phyloP scores from a whole-genome alignment of 1,140 invertebrate genomes.

The Zaprionus gabonicus region DNA sequence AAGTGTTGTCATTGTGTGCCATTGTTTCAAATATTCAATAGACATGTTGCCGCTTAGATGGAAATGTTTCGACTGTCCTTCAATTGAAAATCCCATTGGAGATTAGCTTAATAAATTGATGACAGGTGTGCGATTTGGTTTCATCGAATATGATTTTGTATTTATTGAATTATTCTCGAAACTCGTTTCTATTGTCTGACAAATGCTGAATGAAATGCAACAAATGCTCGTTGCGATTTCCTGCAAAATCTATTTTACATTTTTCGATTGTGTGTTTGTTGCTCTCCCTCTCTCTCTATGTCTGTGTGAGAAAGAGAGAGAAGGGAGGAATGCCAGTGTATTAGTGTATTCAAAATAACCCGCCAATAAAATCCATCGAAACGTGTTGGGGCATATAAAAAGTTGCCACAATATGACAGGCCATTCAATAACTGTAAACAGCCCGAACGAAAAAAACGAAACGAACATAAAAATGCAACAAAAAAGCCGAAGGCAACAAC shows the following conservation, averaged over 20 bases:
- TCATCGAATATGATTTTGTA: constrained; percentile 6
- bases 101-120: constrained; percentile 6
- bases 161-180: constrained; percentile 6
- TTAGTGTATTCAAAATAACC: constrained; percentile 54
- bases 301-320: not conserved
- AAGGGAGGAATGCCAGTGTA: constrained; percentile 46
- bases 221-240: constrained; percentile 18
- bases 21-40: constrained; percentile 25
- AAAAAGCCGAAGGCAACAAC: constrained; percentile 18
- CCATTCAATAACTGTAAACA: constrained; percentile 78
- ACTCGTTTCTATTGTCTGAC: not conserved
- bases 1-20: not conserved
- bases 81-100: not conserved
- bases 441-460: constrained; percentile 60
- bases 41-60: not conserved
- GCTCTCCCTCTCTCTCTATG: not conserved
- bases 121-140: constrained; percentile 8
- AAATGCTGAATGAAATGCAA: constrained; percentile 13
- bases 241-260: constrained; percentile 22
- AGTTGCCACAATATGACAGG: constrained; percentile 78
- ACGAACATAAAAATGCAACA: constrained; percentile 72
- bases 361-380: constrained; percentile 61
- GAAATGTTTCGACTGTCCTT: not conserved
- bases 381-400: constrained; percentile 73
- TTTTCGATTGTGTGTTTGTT: not conserved